phyloP scores from a whole-genome alignment of 2,113 vertebrate genomes.

The Chaetodon auriga region DNA sequence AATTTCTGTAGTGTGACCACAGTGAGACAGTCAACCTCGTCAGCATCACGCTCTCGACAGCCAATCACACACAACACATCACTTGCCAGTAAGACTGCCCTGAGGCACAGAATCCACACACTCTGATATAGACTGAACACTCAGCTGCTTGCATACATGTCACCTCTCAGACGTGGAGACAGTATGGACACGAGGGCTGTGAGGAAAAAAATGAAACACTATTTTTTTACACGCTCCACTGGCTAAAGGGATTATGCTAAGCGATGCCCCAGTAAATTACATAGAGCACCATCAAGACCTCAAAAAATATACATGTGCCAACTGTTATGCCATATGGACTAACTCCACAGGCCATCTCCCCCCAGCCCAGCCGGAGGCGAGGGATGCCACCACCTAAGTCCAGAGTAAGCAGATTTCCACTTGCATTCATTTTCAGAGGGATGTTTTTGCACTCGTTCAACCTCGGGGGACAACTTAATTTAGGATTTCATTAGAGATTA shows the following conservation, averaged over 20 bases:
- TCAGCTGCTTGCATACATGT: slow-evolving; percentile 49
- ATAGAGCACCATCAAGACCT: slow-evolving; percentile 56
- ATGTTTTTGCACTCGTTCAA: slow-evolving; percentile 49
- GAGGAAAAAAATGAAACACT: slow-evolving; percentile 10
- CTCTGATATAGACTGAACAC: slow-evolving; percentile 39
- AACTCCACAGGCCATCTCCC: slow-evolving; percentile 61
- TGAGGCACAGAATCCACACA: slow-evolving; percentile 33
- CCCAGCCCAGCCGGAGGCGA: slow-evolving; percentile 48
- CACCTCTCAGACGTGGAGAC: slow-evolving; percentile 48
- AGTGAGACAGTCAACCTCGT: slow-evolving; percentile 44
- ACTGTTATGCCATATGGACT: slow-evolving; percentile 83
- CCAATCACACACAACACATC: slow-evolving; percentile 57
- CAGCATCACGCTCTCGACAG: slow-evolving; percentile 43
- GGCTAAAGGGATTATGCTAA: slow-evolving; percentile 42
- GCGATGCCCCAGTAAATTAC: slow-evolving; percentile 58
- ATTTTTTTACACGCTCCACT: slow-evolving; percentile 21
- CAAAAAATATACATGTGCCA: slow-evolving; percentile 75
- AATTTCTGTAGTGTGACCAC: slow-evolving; percentile 39
- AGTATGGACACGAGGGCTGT: slow-evolving; percentile 4
- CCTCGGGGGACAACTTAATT: slow-evolving; percentile 50
- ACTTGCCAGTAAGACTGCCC: slow-evolving; percentile 49
- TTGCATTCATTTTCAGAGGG: slow-evolving; percentile 60
- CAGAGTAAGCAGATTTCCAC: slow-evolving; percentile 77
- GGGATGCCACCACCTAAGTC: slow-evolving; percentile 59
- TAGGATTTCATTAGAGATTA: slow-evolving; percentile 67